Conservation (phyloP, 2,888 invertebrate species). For the Tetragonisca angustula region DNA sequence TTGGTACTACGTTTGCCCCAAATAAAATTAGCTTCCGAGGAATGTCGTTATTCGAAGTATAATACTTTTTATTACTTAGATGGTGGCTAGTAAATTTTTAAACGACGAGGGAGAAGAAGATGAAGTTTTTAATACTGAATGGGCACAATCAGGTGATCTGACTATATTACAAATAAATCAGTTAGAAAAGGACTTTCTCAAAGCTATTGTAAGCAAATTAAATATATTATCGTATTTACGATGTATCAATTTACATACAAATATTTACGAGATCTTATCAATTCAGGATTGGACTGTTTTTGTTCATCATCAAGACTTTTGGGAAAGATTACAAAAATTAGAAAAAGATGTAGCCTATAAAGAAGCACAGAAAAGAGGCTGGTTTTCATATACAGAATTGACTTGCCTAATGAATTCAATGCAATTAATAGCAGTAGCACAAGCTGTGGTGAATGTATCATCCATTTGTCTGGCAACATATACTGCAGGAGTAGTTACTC, state of each 20-base stretch:
- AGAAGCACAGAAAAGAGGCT: conserved; percentile 90
- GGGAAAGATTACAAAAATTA: conserved; percentile 88
- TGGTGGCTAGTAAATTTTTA: conserved; percentile 98
- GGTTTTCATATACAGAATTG: conserved; percentile 93
- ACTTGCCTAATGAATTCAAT: conserved; percentile 85
- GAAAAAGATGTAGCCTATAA: conserved; percentile 90
- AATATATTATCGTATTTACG: background rate
- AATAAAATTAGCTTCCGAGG: background rate
- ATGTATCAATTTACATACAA: background rate
- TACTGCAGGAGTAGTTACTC: conserved; percentile 86
- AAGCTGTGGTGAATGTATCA: conserved; percentile 85
- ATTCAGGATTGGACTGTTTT: conserved; percentile 93
- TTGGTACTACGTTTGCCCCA: conserved; percentile 85
- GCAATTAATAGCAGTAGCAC: conserved; percentile 84
- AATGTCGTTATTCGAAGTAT: background rate
- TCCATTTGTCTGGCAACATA: conserved; percentile 87
- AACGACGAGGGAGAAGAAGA: conserved; percentile 97
- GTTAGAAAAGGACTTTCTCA: conserved; percentile 94
- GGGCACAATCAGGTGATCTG: conserved; percentile 94
- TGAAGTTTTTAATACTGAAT: conserved; percentile 95
- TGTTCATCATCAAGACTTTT: conserved; percentile 91
- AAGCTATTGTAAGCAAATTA: conserved; percentile 91
- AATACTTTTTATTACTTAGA: conserved; percentile 85
- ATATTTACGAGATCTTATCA: background rate
- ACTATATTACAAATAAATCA: conserved; percentile 90